phyloP scores from a whole-genome alignment of 2,888 invertebrate species.

The Cactoblastis cactorum region DNA sequence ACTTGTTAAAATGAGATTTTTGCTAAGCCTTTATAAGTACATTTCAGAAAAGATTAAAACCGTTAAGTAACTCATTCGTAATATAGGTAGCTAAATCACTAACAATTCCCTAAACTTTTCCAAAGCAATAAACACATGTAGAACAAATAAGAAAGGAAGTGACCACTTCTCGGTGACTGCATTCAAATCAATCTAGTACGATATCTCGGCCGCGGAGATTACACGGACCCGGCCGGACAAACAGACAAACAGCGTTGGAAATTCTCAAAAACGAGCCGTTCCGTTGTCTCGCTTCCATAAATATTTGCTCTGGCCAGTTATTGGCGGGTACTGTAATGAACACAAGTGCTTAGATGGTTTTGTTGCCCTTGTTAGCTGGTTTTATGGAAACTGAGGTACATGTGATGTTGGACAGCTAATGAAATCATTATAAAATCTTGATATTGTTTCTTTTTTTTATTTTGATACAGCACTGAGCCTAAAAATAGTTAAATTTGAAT shows the following conservation, averaged over 20 bases:
- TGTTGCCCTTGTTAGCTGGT: neutral
- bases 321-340: conserved; percentile 53
- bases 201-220: conserved; percentile 40
- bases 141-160: neutral
- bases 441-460: no score
- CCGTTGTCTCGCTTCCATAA: conserved; percentile 66
- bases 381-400: no score
- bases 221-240: conserved; percentile 46
- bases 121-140: neutral
- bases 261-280: conserved; percentile 74
- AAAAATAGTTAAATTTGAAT: no score
- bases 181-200: conserved; percentile 8
- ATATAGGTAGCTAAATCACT: no score
- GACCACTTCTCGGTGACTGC: neutral
- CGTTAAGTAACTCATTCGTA: no score
- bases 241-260: conserved; percentile 64
- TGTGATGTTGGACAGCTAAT: no score
- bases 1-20: no score
- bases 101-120: neutral
- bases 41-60: no score
- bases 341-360: conserved; percentile 21
- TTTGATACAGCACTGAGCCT: no score
- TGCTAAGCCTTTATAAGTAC: no score
- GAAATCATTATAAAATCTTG: no score
- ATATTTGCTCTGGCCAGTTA: conserved; percentile 72